Evolutionary conservation across 2,797 vertebrate species (phyloP).

Genomic region (Muscicapa striata): DNA sequence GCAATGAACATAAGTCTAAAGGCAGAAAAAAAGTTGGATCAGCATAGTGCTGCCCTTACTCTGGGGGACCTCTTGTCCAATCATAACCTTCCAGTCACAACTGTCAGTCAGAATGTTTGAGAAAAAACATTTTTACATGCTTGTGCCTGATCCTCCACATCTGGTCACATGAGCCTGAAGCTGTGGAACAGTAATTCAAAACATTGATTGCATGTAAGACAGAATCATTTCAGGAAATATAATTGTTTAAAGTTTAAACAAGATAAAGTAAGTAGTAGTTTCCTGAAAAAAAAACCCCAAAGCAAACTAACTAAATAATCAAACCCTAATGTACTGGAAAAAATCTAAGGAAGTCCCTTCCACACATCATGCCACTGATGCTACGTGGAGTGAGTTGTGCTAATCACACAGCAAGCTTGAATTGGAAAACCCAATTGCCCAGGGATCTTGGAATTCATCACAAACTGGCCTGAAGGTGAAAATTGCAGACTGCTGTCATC

Average conservation of each 20-base stretch:
- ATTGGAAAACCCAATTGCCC: background rate
- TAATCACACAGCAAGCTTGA: background rate
- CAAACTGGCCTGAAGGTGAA: background rate
- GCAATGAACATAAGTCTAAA: background rate
- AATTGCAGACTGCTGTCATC: background rate
- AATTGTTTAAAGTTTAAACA: background rate
- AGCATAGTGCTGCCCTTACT: background rate
- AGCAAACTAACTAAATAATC: background rate
- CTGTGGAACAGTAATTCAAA: background rate
- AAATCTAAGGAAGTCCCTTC: background rate
- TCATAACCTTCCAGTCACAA: background rate
- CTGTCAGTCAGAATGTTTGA: background rate
- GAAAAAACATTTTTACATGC: background rate
- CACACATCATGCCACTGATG: background rate
- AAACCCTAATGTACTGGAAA: background rate
- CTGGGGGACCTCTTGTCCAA: background rate
- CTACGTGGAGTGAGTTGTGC: fast-evolving
- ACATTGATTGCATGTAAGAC: background rate
- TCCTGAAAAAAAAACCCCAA: background rate
- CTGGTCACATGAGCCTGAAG: background rate
- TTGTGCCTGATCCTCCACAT: background rate
- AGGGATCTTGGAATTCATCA: background rate
- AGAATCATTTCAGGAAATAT: background rate
- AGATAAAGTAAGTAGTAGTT: background rate
- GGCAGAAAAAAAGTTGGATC: background rate